Percentiles rank a stretch among this genome's conserved stretches.
phyloP scores from a whole-genome alignment of 1,140 invertebrate genomes.

The Ctenoplectra terminalis region DNA sequence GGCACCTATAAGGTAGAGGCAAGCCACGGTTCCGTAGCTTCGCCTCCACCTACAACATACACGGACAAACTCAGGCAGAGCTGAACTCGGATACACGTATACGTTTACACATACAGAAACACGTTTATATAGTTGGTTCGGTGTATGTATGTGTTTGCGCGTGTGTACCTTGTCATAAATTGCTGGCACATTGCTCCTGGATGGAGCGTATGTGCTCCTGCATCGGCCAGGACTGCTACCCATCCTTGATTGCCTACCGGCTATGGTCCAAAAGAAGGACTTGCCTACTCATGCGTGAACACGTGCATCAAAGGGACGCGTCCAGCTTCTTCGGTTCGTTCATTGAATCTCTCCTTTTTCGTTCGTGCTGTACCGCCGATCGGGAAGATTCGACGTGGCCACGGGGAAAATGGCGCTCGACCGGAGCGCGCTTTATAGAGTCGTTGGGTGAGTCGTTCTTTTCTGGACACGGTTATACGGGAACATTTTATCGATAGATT shows the following conservation, averaged over 20 bases:
- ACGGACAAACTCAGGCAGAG: background rate
- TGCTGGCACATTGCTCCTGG: slow-evolving; percentile 48
- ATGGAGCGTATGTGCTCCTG: slow-evolving; percentile 43
- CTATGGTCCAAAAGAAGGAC: slow-evolving; percentile 52
- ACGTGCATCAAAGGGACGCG: slow-evolving; percentile 64
- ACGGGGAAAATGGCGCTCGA: background rate
- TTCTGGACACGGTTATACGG: too few relatives aligned
- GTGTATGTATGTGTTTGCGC: background rate
- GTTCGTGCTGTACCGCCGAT: slow-evolving; percentile 31
- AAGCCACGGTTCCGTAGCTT: slow-evolving; percentile 40
- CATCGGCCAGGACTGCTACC: slow-evolving; percentile 40
- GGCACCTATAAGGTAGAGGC: slow-evolving; percentile 33
- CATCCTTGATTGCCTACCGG: slow-evolving; percentile 40
- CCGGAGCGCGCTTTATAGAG: slow-evolving; percentile 28
- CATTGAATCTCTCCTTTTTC: slow-evolving; percentile 63
- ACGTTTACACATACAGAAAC: too few relatives aligned
- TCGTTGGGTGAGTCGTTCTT: slow-evolving; percentile 12
- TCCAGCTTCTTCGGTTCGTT: slow-evolving; percentile 66
- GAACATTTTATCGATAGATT: too few relatives aligned
- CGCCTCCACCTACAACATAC: background rate
- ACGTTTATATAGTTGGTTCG: too few relatives aligned
- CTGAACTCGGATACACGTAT: background rate
- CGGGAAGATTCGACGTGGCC: background rate
- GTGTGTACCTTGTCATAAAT: slow-evolving; percentile 56
- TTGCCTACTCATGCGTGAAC: slow-evolving; percentile 57